Conservation (phyloP, 37 sponge, comb jelly and placozoan genomes). For the Oopsacas minuta region DNA sequence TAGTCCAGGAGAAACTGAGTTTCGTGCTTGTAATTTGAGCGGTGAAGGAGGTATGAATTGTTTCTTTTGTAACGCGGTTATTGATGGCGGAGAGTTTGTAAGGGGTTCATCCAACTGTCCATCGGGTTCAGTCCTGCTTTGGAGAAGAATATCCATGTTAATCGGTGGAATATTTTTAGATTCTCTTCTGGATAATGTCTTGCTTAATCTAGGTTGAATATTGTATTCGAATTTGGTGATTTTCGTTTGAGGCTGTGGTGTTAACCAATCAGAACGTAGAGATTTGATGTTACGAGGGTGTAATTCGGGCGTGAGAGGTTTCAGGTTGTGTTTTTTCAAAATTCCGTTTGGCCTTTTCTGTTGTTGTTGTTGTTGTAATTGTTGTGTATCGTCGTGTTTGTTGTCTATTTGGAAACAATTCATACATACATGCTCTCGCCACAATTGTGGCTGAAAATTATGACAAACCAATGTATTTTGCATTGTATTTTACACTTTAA, state of each 20-base stretch:
- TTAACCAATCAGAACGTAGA: not conserved
- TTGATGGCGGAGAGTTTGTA: not conserved
- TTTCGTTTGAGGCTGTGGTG: not conserved
- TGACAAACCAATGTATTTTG: not conserved
- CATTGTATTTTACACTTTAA: not conserved
- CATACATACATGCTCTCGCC: not conserved
- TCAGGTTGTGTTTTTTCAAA: not conserved
- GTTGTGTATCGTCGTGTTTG: not conserved
- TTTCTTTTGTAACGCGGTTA: not conserved
- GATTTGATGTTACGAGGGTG: not conserved
- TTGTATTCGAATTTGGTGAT: not conserved
- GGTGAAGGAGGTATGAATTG: not conserved
- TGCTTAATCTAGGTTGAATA: not conserved
- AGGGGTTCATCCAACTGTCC: not conserved
- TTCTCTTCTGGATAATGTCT: not conserved
- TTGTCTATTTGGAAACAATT: constrained; percentile 5
- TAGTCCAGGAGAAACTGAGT: not conserved
- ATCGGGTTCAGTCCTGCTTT: not conserved
- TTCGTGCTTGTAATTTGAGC: not conserved
- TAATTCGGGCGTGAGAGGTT: not conserved
- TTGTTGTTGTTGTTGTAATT: not conserved
- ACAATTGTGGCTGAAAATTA: not conserved
- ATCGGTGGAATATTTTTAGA: not conserved
- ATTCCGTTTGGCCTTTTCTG: not conserved
- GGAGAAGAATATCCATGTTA: not conserved